Conservation (phyloP, 2,888 invertebrate species). For the Eueremaeus valkanovi region DNA sequence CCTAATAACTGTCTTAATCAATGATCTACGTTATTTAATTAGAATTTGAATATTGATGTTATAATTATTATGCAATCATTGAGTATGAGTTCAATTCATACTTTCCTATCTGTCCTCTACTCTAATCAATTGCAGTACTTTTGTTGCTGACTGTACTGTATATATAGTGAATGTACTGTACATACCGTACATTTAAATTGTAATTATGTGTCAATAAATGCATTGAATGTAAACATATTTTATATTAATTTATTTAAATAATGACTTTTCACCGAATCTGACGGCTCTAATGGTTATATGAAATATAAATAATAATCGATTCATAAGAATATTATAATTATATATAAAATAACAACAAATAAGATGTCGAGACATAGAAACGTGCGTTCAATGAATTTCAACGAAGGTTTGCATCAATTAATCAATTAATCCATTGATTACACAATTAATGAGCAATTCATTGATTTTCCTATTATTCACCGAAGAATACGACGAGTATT, state of each 20-base stretch:
- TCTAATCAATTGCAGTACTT: no score
- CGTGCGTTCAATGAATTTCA: slow-evolving; percentile 75
- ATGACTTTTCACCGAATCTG: background rate
- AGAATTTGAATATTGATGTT: no score
- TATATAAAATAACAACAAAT: background rate
- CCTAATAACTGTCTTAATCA: no score
- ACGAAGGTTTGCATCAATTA: slow-evolving; percentile 60
- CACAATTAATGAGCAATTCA: background rate
- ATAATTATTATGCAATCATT: no score
- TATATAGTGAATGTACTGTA: no score
- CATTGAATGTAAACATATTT: background rate
- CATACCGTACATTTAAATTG: no score
- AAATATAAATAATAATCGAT: background rate
- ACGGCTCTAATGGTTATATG: background rate
- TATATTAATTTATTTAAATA: background rate
- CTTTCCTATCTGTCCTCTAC: no score
- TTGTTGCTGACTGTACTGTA: no score
- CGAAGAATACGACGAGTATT: slow-evolving; percentile 74
- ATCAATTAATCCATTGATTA: background rate
- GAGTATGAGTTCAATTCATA: no score
- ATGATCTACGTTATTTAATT: no score
- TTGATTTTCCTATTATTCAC: slow-evolving; percentile 47
- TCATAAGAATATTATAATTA: background rate
- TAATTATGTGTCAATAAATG: no score
- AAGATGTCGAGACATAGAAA: slow-evolving; percentile 82